Base-by-base conservation (phyloP, 1,140 invertebrate genomes). In the Hylaeus volcanicus region DNA sequence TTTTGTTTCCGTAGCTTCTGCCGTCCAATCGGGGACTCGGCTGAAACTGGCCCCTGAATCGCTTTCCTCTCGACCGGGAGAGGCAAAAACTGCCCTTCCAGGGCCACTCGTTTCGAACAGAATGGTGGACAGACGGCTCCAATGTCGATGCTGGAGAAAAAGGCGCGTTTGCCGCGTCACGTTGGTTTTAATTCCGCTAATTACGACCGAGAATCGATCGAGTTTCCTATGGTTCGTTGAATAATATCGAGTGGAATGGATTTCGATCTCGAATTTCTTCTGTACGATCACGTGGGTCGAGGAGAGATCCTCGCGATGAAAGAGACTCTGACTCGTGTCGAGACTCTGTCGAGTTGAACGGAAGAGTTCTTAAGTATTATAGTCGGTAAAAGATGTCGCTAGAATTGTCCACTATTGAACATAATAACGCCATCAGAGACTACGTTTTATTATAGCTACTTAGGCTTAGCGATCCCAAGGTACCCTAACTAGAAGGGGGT, bases 51-150 rank as follows among this genome's bases (percentile, higher is more conserved):
- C 74, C 58, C 9, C 11, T 79, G 68, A 75, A 82, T 82, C 71
- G 74, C 79, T 80, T 87, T 84, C 68, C 75, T 81, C 41, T 48
- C 69, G 43, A 15, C 51, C 55, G 6, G 43, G 41, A 48, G 68
- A 81, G 73, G 86, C 86, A 88, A 88, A 88, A 88, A 88, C 84
- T 77, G 58, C 39, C 74, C 74, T 80, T 77, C 69, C 74, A 69
- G 64, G 73, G 78, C 66, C 74, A 70, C 73, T 86, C 82, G 72
- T 73, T 71, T 70, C 64, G 74, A 88, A 86, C 81, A 76, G 69
- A 88, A 88, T 82, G 74, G 81, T 68, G 74, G 79, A 71, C 76
- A 68, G 37, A 12, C 12, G 61, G 55, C 14, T 14, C 61, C 61
- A 53, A 26, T 45, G 26, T 37, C 65, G 45, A 68, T 51, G 61